Base-by-base conservation (phyloP, 2,113 vertebrate genomes). In the Pogonocichla stellata region DNA sequence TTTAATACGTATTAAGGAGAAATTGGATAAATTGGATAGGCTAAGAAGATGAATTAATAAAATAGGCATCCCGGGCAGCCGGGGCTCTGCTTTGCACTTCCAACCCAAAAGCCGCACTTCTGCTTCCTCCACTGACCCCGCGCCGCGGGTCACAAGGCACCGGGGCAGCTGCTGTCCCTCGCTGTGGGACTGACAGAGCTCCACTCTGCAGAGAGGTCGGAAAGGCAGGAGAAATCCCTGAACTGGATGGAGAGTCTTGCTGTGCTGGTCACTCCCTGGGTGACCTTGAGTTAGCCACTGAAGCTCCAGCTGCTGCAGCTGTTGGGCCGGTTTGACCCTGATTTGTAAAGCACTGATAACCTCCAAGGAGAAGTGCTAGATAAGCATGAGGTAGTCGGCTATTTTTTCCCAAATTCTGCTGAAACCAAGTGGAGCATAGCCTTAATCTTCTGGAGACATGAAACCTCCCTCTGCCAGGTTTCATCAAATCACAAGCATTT, bases 251-350 rank as follows among this genome's bases (percentile, higher is more conserved):
- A 42, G 45, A 19, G 26, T 29, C 45, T 51, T 48, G 19, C 43
- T 74, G 20, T 0, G 4, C 23, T 1, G 1, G 42, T 84, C 90
- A 33, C 53, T 82, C 58, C 14, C 19, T 42, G 38, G 9, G 50
- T 90, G 92, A 93, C 95, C 95, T 96, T 96, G 95, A 19, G 34
- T 50, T 54, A 38, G 72, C 64, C 11, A 4, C 74, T 51, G 62
- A 45, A 74, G 38, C 72, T 90, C n/a, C 71, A 43, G 2, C 66
- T 33, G 47, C 62, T 20, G 67, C 72, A 51, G 50, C 64, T 60
- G 3, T 18, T 25, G 66, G 51, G 57, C 65, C 24, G 12, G 8
- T 22, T 0, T 5, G 47, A 33, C 60, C 75, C 71, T 60, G 86
- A 33, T 47, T 48, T 58, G 69, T 29, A 54, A 50, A 71, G 60